Base-by-base conservation (phyloP, 1,140 invertebrate species). In the Musca vetustissima region DNA sequence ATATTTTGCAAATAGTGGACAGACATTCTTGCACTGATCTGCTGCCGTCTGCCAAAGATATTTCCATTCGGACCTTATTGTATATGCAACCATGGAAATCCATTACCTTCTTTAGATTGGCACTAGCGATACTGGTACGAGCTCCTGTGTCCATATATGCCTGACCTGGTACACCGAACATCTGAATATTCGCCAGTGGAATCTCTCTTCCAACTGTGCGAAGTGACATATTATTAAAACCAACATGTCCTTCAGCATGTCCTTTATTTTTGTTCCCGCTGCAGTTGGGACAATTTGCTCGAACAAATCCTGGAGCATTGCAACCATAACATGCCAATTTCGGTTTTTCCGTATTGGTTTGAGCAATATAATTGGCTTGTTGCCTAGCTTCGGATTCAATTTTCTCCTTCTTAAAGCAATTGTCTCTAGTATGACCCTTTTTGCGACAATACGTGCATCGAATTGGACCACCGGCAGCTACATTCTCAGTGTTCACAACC, bases 131-230 rank as follows among this genome's bases (percentile, higher is more conserved):
- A 36, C 68, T 70, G 7, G 43, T 53, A 24, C 53, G 32, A n/a
- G 68, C 64, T 57, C 68, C 53, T 47, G 68, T 47, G 55, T 72
- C 71, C 2, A 67, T 22, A 61, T 47, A 70, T n/a, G 52, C 55
- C 32, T 59, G 19, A 14, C 68, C 69, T 24, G 43, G 22, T 15
- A 49, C n/a, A 57, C 65, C 49, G 25, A 52, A 43, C n/a, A 66
- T 22, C 6, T 64, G 24, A 8, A 64, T 19, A 14, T 48, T 52
- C 2, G 64, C 59, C 11, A 25, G n/a, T 36, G 61, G 61, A 13
- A 69, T 59, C 14, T 69, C 47, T 28, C 43, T 48, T 47, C 61
- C 59, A 43, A 69, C 17, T 43, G 13, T 8, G 7, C 28, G 28
- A 3, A 53, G 1, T 17, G 11, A n/a, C 61, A 64, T 14, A 4